phyloP scores from a whole-genome alignment of 35 echinoderm and acorn worm genomes.

The Lytechinus pictus region DNA sequence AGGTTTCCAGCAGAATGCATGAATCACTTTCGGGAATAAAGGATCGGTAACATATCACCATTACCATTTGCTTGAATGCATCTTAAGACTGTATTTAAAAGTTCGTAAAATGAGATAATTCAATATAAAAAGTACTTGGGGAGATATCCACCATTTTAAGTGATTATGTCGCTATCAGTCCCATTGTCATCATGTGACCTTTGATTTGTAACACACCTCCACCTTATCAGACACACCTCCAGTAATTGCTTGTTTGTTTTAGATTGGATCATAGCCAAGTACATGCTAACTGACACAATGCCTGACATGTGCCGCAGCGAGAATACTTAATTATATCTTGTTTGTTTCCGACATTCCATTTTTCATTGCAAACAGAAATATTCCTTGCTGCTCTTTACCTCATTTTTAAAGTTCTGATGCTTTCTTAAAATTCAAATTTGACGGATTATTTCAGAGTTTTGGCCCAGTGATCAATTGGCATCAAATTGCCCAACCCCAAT shows the following conservation, averaged over 20 bases:
- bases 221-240: constrained; percentile 15
- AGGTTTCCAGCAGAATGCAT: too few species aligned
- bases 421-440: too few species aligned
- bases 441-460: too few species aligned
- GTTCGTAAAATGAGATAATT: too few species aligned
- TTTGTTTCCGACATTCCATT: background rate
- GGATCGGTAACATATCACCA: too few species aligned
- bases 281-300: too few species aligned
- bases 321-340: background rate
- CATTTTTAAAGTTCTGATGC: too few species aligned
- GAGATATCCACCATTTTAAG: background rate
- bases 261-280: background rate
- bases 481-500: background rate
- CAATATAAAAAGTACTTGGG: background rate
- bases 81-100: too few species aligned
- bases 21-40: too few species aligned
- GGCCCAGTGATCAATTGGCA: background rate
- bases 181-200: background rate
- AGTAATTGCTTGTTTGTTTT: background rate
- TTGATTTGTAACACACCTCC: constrained; percentile 19
- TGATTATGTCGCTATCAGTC: background rate
- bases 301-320: background rate
- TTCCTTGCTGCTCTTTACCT: background rate
- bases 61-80: too few species aligned
- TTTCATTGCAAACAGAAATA: background rate